Conservation (phyloP, 2,113 vertebrate genomes). For the Redunca redunca region DNA sequence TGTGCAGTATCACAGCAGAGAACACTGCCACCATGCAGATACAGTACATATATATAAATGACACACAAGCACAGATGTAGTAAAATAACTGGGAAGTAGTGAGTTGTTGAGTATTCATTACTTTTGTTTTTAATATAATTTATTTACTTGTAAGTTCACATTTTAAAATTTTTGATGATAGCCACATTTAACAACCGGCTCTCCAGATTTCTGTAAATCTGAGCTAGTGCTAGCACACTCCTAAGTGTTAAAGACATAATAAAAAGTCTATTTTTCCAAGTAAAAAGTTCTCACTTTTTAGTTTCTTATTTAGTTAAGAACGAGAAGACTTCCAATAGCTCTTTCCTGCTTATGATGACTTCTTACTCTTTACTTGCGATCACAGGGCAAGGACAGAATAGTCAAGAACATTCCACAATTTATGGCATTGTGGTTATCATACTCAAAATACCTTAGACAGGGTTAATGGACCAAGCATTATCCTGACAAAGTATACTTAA, state of each 20-base stretch:
- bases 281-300: background rate
- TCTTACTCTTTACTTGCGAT: background rate
- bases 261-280: background rate
- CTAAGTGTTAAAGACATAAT: background rate
- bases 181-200: background rate
- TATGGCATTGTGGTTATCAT: background rate
- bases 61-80: background rate
- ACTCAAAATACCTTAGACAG: background rate
- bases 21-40: background rate
- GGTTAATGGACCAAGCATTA: background rate
- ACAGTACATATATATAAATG: background rate
- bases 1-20: background rate
- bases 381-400: background rate
- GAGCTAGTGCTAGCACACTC: background rate
- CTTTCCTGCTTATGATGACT: background rate
- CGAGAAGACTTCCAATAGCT: background rate
- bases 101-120: background rate
- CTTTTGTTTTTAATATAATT: background rate
- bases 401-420: background rate
- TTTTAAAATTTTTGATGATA: slow-evolving; percentile 25
- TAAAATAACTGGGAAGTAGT: background rate
- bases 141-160: background rate
- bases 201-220: slow-evolving; percentile 27
- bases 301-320: background rate
- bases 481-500: background rate